Conservation (phyloP, 2,888 invertebrate species). For the Callosobruchus maculatus region DNA sequence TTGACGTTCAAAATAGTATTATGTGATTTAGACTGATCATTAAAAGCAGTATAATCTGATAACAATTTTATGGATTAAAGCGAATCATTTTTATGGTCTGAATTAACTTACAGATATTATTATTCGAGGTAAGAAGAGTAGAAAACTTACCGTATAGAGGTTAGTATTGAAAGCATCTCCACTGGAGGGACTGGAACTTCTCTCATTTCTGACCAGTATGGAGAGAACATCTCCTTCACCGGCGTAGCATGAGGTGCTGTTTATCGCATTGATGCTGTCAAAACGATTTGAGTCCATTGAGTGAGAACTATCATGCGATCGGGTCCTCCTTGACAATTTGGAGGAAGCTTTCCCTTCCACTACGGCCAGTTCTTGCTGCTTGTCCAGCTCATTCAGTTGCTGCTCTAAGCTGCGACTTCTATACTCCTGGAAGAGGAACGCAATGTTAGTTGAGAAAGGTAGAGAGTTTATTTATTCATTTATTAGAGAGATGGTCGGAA, state of each 20-base stretch:
- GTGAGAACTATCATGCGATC: conserved; percentile 36
- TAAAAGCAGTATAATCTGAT: too few relatives aligned
- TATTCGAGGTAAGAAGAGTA: too few relatives aligned
- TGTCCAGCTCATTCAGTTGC: conserved; percentile 66
- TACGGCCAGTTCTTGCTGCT: conserved; percentile 16
- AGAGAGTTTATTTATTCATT: too few relatives aligned
- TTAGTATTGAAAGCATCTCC: conserved; percentile 37
- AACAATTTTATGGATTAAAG: too few relatives aligned
- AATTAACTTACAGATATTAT: too few relatives aligned
- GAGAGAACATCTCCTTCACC: conserved; percentile 49
- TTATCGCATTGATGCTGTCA: conserved; percentile 31
- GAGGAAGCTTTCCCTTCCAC: conserved; percentile 19
- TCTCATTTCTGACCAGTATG: conserved; percentile 42
- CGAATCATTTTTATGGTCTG: too few relatives aligned
- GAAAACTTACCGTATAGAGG: conserved; percentile 35
- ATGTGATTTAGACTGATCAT: too few relatives aligned
- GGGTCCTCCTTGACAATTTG: conserved; percentile 24
- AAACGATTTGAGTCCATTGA: conserved; percentile 32
- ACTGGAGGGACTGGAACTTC: conserved; percentile 37
- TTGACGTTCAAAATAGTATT: too few relatives aligned
- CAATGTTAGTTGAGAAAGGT: too few relatives aligned
- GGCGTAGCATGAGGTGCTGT: conserved; percentile 49
- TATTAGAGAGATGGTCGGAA: too few relatives aligned
- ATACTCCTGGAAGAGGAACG: conserved; percentile 56
- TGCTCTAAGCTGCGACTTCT: conserved; percentile 78